phyloP scores from a whole-genome alignment of 2,113 vertebrate genomes.

The Oncorhynchus clarkii region DNA sequence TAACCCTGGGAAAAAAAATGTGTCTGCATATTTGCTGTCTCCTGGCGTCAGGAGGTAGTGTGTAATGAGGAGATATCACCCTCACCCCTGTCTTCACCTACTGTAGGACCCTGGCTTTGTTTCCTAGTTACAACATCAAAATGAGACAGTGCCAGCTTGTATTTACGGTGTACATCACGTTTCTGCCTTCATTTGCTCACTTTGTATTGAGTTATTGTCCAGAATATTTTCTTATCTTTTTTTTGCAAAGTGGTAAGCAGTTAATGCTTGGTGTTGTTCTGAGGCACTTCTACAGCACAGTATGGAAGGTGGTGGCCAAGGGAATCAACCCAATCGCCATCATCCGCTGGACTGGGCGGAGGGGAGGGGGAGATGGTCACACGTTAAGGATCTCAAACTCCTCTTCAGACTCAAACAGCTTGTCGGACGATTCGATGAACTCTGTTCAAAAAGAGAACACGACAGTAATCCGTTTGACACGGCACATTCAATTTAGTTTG shows the following conservation, averaged over 20 bases:
- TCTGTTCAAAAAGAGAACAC: constrained; percentile 61
- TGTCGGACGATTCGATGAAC: constrained; percentile 86
- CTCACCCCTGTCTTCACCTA: constrained; percentile 10
- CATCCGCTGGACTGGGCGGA: not conserved
- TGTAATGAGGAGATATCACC: constrained; percentile 2
- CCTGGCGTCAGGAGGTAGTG: constrained; percentile 38
- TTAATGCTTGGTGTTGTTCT: constrained; percentile 45
- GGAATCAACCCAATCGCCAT: no score
- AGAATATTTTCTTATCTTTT: no score
- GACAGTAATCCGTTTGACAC: not conserved
- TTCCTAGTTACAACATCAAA: constrained; percentile 11
- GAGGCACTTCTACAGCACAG: constrained; percentile 51
- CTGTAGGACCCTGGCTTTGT: constrained; percentile 1
- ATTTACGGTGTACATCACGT: not conserved
- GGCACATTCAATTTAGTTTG: not conserved
- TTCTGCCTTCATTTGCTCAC: not conserved
- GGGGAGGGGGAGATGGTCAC: constrained; percentile 51
- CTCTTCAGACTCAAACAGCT: constrained; percentile 84
- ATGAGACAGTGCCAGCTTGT: constrained; percentile 1
- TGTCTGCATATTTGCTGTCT: constrained; percentile 51
- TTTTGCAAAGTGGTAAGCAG: constrained; percentile 31
- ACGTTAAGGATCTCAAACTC: constrained; percentile 88
- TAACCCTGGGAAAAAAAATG: constrained; percentile 39
- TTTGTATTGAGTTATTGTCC: not conserved
- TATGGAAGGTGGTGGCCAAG: not conserved